Evolutionary conservation across 2,888 invertebrate genomes (phyloP).

Genomic region (Plagodis pulveraria): DNA sequence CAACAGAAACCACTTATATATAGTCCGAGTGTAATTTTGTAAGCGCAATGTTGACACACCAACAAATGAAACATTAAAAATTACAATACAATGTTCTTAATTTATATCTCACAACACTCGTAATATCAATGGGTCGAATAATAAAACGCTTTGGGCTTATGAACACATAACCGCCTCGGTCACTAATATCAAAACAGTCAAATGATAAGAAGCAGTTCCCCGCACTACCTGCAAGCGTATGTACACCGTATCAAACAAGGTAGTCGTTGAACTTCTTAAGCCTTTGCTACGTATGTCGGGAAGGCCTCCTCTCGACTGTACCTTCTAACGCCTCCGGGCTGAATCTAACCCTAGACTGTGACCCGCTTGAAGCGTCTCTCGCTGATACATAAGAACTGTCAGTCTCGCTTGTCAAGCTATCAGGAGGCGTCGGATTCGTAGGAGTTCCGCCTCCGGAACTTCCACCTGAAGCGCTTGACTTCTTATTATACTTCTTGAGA

Average conservation of each 20-base stretch:
- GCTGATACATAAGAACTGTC: conserved; percentile 96
- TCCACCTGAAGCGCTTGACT: conserved; percentile 80
- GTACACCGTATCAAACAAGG: conserved; percentile 68
- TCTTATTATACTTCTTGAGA: conserved; percentile 89
- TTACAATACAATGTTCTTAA: not conserved
- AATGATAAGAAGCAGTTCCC: conserved; percentile 53
- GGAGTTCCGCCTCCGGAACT: conserved; percentile 89
- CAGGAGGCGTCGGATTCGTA: conserved; percentile 94
- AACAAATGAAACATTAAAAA: not conserved
- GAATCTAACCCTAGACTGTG: conserved; percentile 90
- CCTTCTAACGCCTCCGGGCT: conserved; percentile 91
- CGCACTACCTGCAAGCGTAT: conserved; percentile 57
- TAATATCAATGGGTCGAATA: conserved; percentile 20
- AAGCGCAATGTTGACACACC: not conserved
- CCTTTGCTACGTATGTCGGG: conserved; percentile 79
- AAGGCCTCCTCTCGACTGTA: conserved; percentile 56
- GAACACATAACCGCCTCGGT: conserved; percentile 25
- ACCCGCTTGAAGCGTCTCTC: conserved; percentile 88
- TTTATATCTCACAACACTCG: conserved; percentile 5
- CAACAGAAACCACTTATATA: not conserved
- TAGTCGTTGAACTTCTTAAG: conserved; percentile 79
- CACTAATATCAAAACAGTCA: conserved; percentile 28
- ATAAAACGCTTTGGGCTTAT: conserved; percentile 11
- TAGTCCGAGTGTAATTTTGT: no score
- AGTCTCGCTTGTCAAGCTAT: conserved; percentile 92